Conservation (phyloP, 2,888 invertebrate species). For the Epinotia nisella region DNA sequence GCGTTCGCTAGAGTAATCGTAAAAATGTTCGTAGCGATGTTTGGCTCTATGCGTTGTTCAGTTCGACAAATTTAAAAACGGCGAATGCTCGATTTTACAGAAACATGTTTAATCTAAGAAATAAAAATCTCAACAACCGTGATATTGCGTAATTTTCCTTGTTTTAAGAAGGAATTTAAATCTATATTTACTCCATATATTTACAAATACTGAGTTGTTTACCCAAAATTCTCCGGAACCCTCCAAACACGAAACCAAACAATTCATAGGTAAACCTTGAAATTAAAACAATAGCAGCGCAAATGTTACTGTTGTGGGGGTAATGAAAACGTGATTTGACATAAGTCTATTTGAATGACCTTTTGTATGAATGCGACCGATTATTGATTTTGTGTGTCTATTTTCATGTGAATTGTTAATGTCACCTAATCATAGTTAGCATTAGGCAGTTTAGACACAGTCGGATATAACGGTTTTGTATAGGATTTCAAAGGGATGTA, state of each 20-base stretch:
- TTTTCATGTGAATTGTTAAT: constrained; percentile 22
- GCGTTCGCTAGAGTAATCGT: no score
- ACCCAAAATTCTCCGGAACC: constrained; percentile 5
- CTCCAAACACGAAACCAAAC: constrained; percentile 27
- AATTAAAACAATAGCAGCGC: constrained; percentile 25
- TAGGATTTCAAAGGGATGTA: no score
- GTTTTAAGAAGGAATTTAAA: neutral
- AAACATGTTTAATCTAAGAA: no score
- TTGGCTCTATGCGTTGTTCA: no score
- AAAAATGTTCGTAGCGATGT: no score
- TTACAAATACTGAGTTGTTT: constrained; percentile 26
- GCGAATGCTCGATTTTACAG: no score
- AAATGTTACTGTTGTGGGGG: constrained; percentile 9
- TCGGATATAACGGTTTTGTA: neutral
- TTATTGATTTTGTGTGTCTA: constrained; percentile 39
- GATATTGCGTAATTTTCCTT: neutral
- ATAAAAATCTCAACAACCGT: neutral
- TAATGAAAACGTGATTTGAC: constrained; percentile 35
- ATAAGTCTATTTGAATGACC: constrained; percentile 25
- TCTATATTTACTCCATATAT: constrained; percentile 5
- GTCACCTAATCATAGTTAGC: constrained; percentile 5
- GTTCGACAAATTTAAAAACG: no score
- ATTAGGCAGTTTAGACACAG: neutral
- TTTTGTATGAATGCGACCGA: constrained; percentile 28
- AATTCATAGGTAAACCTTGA: constrained; percentile 22